Base-by-base conservation (phyloP, 2,797 vertebrate genomes). In the Parotocinclus haroldoi region DNA sequence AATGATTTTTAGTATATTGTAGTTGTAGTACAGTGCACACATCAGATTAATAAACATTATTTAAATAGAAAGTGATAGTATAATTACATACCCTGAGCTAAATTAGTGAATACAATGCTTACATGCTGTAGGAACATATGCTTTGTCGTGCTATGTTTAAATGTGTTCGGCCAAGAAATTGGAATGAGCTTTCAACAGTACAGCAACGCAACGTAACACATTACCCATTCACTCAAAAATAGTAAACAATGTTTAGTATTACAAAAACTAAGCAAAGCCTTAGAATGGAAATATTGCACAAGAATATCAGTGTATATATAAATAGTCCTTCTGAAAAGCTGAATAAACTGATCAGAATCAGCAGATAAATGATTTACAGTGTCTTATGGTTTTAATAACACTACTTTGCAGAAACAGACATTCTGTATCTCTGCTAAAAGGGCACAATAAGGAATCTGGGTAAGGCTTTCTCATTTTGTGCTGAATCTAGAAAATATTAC, bases 21-120 rank as follows among this genome's bases (percentile, higher is more conserved):
- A 36, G 4, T 70, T 42, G 40, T 61, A 59, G 66, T 66, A 54
- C 45, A 72, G 62, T 72, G 66, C 46, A 75, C 66, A 72, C 51
- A 58, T 8, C 39, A 61, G 45, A 63, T 58, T 60, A 69, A 61
- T 51, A 66, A 64, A 71, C 17, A 46, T 46, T 62, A 52, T 60
- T 39, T 51, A 63, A 58, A 27, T 5, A 69, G 50, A 56, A 58
- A 63, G 69, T 72, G 69, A 70, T 66, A 66, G 59, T 77, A 63
- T 63, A 75, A 66, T 75, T 69, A 73, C 72, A 72, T 72, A 78
- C 73, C 76, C 76, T 78, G 76, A 78, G 76, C 76, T 78, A 73
- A 72, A 67, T 64, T 58, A 73, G 67, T 73, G 45, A 56, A 66
- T 66, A 78, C 42, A 68, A 75, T 73, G 66, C 7, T 72, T 63